Conservation (phyloP, 2,888 invertebrate genomes). For the Actias luna region DNA sequence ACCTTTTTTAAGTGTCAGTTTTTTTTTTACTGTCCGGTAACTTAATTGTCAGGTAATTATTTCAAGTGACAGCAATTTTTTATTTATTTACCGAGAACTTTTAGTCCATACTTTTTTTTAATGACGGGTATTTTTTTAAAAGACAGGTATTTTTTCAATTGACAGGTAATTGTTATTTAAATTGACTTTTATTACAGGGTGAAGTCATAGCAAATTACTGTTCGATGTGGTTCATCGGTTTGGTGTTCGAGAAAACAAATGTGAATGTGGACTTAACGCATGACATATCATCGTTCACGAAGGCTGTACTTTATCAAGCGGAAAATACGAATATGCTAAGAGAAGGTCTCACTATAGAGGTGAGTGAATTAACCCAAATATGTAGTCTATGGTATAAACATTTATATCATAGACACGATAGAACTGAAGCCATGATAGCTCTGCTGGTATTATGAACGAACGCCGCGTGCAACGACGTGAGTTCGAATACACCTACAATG, state of each 20-base stretch:
- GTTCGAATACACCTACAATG: no score
- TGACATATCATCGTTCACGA: slow-evolving; percentile 95
- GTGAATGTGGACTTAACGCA: slow-evolving; percentile 96
- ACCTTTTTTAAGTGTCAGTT: no score
- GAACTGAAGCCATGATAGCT: no score
- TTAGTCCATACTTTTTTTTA: neutral
- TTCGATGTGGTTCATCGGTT: slow-evolving; percentile 99
- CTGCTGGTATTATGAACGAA: no score
- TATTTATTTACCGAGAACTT: no score
- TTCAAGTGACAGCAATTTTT: no score
- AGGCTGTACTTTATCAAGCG: slow-evolving; percentile 91
- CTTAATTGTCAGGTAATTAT: no score
- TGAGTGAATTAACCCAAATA: slow-evolving; percentile 27
- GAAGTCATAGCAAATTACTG: slow-evolving; percentile 81
- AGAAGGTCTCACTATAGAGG: slow-evolving; percentile 88
- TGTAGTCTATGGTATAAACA: neutral
- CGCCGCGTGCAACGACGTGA: no score
- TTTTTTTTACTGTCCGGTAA: no score
- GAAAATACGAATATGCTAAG: slow-evolving; percentile 85
- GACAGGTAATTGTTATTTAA: no score
- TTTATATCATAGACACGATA: neutral
- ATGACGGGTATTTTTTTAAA: no score
- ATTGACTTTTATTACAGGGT: slow-evolving; percentile 47
- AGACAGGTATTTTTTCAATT: no score
- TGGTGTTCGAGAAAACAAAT: slow-evolving; percentile 94